These are phyloP conservation scores for Alexandromys fortis DNA, from an alignment of 2,113 vertebrate genomes.

Conservation along the genomic window DNA sequence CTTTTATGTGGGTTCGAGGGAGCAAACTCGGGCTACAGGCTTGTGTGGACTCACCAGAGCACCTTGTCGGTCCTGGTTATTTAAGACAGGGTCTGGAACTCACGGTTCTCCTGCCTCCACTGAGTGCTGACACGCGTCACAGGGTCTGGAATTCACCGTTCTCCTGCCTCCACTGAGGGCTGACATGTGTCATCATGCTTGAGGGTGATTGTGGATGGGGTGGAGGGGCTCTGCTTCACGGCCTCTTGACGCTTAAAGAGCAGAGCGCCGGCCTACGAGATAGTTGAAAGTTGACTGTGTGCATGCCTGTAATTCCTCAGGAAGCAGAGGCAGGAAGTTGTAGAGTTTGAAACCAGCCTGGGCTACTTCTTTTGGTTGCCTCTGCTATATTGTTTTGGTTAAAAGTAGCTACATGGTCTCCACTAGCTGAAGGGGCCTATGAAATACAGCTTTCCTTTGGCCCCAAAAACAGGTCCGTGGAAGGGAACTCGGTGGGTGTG, in stretches of 20 bases:
- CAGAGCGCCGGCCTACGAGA: neutral
- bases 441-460: neutral
- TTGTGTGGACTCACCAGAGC: no score
- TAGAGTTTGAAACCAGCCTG: neutral
- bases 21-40: neutral
- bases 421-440: neutral
- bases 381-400: neutral
- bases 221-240: neutral
- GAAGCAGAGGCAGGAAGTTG: neutral
- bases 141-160: neutral
- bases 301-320: neutral
- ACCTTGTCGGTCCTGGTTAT: neutral
- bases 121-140: neutral
- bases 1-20: neutral
- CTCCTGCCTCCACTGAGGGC: neutral
- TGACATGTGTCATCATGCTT: neutral
- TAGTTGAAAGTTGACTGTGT: neutral
- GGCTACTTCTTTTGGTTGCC: neutral
- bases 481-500: neutral
- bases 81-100: neutral
- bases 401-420: neutral
- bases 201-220: neutral
- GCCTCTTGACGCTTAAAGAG: neutral
- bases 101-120: neutral
- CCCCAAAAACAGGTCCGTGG: neutral